Conservation (phyloP, 2,888 invertebrate genomes). For the Drosophila antonietae region DNA sequence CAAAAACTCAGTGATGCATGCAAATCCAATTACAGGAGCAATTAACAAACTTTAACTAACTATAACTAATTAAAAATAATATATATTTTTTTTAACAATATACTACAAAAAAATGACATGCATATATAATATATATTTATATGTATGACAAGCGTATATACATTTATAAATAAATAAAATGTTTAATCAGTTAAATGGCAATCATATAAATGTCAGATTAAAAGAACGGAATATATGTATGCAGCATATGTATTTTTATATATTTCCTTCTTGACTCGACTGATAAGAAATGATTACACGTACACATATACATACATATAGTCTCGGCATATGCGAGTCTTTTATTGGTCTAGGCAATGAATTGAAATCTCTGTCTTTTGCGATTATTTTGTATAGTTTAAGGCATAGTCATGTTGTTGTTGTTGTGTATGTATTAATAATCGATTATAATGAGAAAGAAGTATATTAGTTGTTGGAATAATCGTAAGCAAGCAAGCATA, state of each 20-base stretch:
- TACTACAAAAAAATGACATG: constrained; percentile 16
- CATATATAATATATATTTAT: constrained; percentile 4
- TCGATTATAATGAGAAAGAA: no score
- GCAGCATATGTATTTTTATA: background rate
- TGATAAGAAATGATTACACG: constrained; percentile 41
- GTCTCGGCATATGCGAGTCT: background rate
- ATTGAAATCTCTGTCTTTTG: constrained; percentile 32
- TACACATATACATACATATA: no score
- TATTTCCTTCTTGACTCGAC: constrained; percentile 30
- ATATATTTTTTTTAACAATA: constrained; percentile 64
- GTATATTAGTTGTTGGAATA: background rate
- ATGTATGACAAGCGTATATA: background rate
- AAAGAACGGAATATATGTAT: background rate
- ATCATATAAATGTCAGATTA: constrained; percentile 37
- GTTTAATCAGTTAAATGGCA: constrained; percentile 35
- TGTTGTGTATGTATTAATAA: background rate
- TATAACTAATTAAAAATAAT: constrained; percentile 82
- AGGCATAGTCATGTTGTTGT: constrained; percentile 5
- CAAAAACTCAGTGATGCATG: constrained; percentile 71
- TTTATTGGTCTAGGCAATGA: constrained; percentile 31
- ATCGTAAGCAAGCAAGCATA: background rate
- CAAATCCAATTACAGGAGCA: constrained; percentile 82
- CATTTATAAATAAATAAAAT: constrained; percentile 18
- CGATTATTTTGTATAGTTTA: constrained; percentile 16
- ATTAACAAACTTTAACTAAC: constrained; percentile 82